These are phyloP conservation scores for Stenodera caucasica DNA, from an alignment of 2,888 invertebrate genomes.

Conservation along the genomic window DNA sequence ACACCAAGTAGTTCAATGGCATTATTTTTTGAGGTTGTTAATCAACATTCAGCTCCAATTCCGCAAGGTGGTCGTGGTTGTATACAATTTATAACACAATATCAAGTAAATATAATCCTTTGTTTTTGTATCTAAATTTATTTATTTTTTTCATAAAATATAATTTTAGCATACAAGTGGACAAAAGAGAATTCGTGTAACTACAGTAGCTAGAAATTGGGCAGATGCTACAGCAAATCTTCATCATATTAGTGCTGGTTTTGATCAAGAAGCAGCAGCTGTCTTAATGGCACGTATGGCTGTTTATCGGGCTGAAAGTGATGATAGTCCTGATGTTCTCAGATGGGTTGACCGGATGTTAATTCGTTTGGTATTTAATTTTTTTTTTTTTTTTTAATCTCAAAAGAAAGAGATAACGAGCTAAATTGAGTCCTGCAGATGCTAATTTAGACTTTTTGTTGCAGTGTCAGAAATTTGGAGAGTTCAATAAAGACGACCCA, in stretches of 20 bases:
- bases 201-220: conserved; percentile 98
- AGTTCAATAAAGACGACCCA: conserved; percentile 97
- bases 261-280: conserved; percentile 98
- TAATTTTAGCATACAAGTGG: conserved; percentile 79
- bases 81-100: conserved; percentile 97
- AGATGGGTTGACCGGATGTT: conserved; percentile 99
- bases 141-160: background rate
- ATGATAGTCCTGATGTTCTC: conserved; percentile 95
- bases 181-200: conserved; percentile 91
- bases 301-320: conserved; percentile 92
- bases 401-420: no score
- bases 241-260: conserved; percentile 90
- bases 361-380: conserved; percentile 78
- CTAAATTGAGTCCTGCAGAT: background rate
- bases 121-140: background rate
- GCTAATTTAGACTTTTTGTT: conserved; percentile 45
- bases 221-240: conserved; percentile 89
- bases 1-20: conserved; percentile 91
- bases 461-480: conserved; percentile 99
- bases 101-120: conserved; percentile 59
- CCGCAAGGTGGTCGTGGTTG: conserved; percentile 96
- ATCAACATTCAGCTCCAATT: conserved; percentile 91
- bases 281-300: conserved; percentile 97
- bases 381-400: background rate
- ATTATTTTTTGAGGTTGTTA: conserved; percentile 96